Base-by-base conservation (phyloP, 2,113 vertebrate genomes). In the Sylvia atricapilla region DNA sequence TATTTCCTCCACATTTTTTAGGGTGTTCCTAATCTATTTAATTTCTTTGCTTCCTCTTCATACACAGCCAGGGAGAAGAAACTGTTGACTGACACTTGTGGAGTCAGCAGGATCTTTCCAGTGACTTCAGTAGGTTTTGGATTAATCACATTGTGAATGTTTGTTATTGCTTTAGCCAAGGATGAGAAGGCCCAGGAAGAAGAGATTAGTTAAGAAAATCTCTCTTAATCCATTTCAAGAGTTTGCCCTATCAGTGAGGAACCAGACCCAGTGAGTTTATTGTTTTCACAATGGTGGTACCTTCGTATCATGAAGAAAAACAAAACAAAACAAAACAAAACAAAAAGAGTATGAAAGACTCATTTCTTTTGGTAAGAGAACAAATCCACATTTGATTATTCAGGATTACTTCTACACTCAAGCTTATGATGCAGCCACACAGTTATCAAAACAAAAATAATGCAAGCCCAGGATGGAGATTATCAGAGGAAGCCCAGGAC, bases 391-490 rank as follows among this genome's bases (percentile, higher is more conserved):
- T 90, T 94, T 97, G 93, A 97, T 93, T 95, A 62, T 73, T 93
- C 84, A 70, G 59, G 66, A 90, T 97, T 96, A 91, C 78, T 96
- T 94, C 89, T 94, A 43, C 43, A 10, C 75, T 93, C 87, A 90
- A 89, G 67, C 46, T 87, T 94, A 90, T 78, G 90, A 95, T 93
- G 84, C 89, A 93, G 96, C 41, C 95, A 90, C 24, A n/a, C 93
- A 85, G 84, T 96, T 98, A 98, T 98, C 97, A 97, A 97, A 98
- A 98, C 67, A 95, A 97, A 98, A 98, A 98, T 97, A 98, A 93
- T 85, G 89, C 7, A 49, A 93, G 92, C 72, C 87, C 78, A 84
- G 95, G 95, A 92, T 80, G 90, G 84, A 84, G 93, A 96, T 97
- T 98, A 97, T 98, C 97, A 95, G 95, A 96, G 96, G 93, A 97